A percentile compares a stretch with the other conserved stretches of the same genome.
Evolutionary conservation across 1,140 invertebrate genomes (phyloP).

Genomic region (Aphelinus certus): DNA sequence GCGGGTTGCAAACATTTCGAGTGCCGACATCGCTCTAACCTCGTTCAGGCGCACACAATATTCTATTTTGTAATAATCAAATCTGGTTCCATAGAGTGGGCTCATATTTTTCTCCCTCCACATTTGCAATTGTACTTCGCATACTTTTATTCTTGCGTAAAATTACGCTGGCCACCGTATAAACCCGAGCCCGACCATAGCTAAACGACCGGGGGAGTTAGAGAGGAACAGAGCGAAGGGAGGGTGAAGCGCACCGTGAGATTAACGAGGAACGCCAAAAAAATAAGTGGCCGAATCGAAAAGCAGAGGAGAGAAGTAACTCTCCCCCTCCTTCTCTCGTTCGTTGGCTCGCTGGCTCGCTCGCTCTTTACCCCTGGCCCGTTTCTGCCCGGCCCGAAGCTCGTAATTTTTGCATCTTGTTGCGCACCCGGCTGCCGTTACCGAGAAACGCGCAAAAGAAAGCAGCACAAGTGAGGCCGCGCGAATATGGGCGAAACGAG

Average conservation of each 20-base stretch:
- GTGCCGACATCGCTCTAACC: too few relatives aligned
- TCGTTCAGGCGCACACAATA: too few relatives aligned
- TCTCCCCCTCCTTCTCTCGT: background rate
- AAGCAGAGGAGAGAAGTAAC: constrained; percentile 20
- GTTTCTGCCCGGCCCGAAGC: constrained; percentile 10
- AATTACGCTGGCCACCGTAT: too few relatives aligned
- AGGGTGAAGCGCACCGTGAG: constrained; percentile 9
- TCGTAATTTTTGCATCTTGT: constrained; percentile 33
- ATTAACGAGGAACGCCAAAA: constrained; percentile 31
- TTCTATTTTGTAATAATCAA: too few relatives aligned
- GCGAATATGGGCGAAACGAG: background rate
- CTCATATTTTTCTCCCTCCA: too few relatives aligned
- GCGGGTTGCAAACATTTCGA: too few relatives aligned
- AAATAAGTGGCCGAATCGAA: constrained; percentile 32
- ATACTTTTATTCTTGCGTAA: too few relatives aligned
- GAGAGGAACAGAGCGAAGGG: background rate
- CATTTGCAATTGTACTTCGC: too few relatives aligned
- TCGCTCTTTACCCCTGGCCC: constrained; percentile 1
- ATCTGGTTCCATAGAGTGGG: too few relatives aligned
- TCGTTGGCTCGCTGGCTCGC: background rate
- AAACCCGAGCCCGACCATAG: too few relatives aligned
- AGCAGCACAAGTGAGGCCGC: constrained; percentile 5
- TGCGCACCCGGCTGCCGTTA: background rate
- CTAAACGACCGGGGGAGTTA: background rate
- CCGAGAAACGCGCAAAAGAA: background rate